A percentile compares a stretch with the other conserved stretches of the same genome.
Evolutionary conservation across 2,797 vertebrate genomes (phyloP).

Genomic region (Sciurus vulgaris): DNA sequence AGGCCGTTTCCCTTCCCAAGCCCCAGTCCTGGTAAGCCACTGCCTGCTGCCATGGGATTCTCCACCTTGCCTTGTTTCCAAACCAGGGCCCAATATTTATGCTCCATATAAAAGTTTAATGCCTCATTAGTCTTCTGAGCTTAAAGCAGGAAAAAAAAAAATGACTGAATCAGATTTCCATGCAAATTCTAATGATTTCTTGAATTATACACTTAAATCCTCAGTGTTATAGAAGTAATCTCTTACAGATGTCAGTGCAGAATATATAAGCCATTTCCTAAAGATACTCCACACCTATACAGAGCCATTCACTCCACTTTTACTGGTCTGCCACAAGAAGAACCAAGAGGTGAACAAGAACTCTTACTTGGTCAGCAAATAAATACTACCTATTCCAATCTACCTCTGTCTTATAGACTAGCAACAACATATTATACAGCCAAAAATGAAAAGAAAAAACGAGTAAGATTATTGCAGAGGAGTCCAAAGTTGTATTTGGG

Average conservation of each 20-base stretch:
- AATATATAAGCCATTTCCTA: too few relatives aligned
- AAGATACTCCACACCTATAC: background rate
- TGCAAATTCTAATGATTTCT: background rate
- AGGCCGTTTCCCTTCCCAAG: background rate
- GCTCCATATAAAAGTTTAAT: background rate
- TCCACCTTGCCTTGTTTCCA: background rate
- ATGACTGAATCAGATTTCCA: conserved; percentile 27
- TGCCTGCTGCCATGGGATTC: background rate
- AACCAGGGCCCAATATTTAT: background rate
- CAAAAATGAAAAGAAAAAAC: background rate
- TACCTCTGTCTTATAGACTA: background rate
- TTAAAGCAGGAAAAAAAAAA: conserved; percentile 31
- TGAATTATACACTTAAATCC: background rate
- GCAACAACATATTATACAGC: background rate
- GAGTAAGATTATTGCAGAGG: background rate
- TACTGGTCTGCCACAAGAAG: background rate
- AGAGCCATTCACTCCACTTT: background rate
- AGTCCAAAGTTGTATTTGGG: conserved; percentile 22
- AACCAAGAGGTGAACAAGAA: background rate
- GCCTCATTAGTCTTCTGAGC: background rate
- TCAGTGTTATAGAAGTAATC: background rate
- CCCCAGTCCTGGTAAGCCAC: background rate
- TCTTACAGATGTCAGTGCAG: background rate
- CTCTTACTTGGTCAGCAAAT: conserved; percentile 12
- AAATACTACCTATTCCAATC: background rate